Evolutionary conservation across 2,888 invertebrate genomes (phyloP), one percentile per base, ranked within the genome.

Genomic region (Nemotelus pantherinus): DNA sequence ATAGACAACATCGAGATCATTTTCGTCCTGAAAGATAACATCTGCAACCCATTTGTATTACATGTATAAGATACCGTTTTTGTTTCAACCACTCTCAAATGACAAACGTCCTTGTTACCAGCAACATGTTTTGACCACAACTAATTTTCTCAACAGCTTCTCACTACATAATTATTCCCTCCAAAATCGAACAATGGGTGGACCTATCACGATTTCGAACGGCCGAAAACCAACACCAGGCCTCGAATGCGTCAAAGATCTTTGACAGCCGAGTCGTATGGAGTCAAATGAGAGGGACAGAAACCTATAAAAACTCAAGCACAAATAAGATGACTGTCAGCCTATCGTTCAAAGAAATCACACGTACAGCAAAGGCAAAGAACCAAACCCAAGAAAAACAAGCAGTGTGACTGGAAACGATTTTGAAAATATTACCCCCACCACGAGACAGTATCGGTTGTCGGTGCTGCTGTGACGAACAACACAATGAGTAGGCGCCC

Each of bases 101-200:
- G 10, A 67, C 10, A 55, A 53, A 70, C 9, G 55, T 70, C 43
- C 55, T 53, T 53, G 70, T 47, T 70, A 44, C 43, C 70, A 25
- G 43, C 55, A 43, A 53, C 39, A 70, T 53, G 70, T 55, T 55
- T 44, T 70, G 70, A 55, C 70, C 70, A 39, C 70, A 70, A 70
- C 70, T 70, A 53, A 70, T 70, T 70, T 55, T 57, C 58, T 25
- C 39, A 58, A 6, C 44, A 47, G 25, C 25, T 25, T 72, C 43
- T 72, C 58, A 58, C 72, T 47, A 60, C 60, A 53, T 58, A 48
- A 72, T 2, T 47, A 72, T 70, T 70, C 55, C 43, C 63, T 74
- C 60, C 60, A 60, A 74, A 74, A 74, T 63, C 74, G 74, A 74
- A 74, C 60, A 74, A 63, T 74, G 74, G 74, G 74, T 74, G 74